Base-by-base conservation (phyloP, 2,888 invertebrate species). In the Nomada ferruginata region DNA sequence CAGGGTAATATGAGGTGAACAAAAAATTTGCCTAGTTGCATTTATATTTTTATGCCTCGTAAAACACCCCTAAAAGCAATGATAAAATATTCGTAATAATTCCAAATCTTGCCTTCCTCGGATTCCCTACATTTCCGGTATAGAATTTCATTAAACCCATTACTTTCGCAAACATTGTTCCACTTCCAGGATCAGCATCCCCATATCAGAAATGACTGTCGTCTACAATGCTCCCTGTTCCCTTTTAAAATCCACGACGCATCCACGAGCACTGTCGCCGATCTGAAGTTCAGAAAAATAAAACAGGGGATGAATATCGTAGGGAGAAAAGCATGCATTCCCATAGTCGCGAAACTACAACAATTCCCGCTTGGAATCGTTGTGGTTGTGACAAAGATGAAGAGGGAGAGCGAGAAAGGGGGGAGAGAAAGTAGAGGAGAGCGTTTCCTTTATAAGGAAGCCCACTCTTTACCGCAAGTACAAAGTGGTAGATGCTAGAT, bases 401-500 rank as follows among this genome's bases (percentile, higher is more conserved):
- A 23, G 29, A 57, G 29, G 5, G 26, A 60, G 52, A 15, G 50
- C 23, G 13, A 20, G 29, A 47, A 50, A 1, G 26, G 23, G 23
- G 52, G 29, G 76, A 61, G 66, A 68, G 83, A 75, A 63, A 60
- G 69, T 29, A 55, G 61, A 71, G 50, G 66, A 72, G 76, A 76
- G 61, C 66, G 53, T 78, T 85, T 85, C 78, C 69, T 81, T 81
- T 81, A 77, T 55, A 61, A 74, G 70, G 76, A 61, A 73, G 81
- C 66, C 55, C 57, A 52, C 71, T 76, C 78, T 84, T 76, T 76
- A 77, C 85, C 83, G 83, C 69, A 60, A 73, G 82, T 85, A 89
- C 87, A 89, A 87, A 87, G 83, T 85, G 85, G 82, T 81, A 88
- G 89, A 89, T 87, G 82, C 79, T 73, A 86, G 87, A 89, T 86